Base-by-base conservation (phyloP, 2,888 invertebrate species). In the Eupithecia subfuscata region DNA sequence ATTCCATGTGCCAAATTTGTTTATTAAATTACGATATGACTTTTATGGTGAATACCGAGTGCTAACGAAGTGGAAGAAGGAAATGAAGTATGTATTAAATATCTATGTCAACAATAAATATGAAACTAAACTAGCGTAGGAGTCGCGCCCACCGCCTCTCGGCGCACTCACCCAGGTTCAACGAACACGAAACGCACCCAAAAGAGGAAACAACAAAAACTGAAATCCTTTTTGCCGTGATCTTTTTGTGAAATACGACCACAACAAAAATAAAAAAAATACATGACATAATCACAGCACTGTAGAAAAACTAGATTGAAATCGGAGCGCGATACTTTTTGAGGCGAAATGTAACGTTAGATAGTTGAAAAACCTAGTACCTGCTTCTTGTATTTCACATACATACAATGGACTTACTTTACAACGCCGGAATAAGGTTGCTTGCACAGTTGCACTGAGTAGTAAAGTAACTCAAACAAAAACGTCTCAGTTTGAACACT, bases 121-220 rank as follows among this genome's bases (percentile, higher is more conserved):
- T 82, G 81, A 80, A 78, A 78, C 67, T 78, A 80, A 79, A 78
- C 67, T 78, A 75, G 80, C 78, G 90, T 86, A 83, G 88, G 87
- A 81, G 86, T 80, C 70, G 78, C 88, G 85, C 90, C 89, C 86
- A 89, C 90, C 72, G 71, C 80, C 79, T 81, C 80, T 67, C 30
- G 25, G 80, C 83, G 80, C 89, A 87, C 89, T 90, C 89, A 90
- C 89, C 88, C 88, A 84, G 80, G 87, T 88, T 86, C 89, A 89
- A 87, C 81, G 87, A 84, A 89, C 87, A 86, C 74, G n/a, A 80
- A 78, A 79, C 83, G 79, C 78, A 78, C 83, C 84, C 73, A 75
- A 82, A 87, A 82, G 84, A 82, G 86, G 84, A 80, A 79, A 75
- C 75, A 78, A 71, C 78, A 83, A 84, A 84, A 85, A 80, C 64